Evolutionary conservation across 2,797 vertebrate species (phyloP).

Genomic region (Cossypha dichroa): DNA sequence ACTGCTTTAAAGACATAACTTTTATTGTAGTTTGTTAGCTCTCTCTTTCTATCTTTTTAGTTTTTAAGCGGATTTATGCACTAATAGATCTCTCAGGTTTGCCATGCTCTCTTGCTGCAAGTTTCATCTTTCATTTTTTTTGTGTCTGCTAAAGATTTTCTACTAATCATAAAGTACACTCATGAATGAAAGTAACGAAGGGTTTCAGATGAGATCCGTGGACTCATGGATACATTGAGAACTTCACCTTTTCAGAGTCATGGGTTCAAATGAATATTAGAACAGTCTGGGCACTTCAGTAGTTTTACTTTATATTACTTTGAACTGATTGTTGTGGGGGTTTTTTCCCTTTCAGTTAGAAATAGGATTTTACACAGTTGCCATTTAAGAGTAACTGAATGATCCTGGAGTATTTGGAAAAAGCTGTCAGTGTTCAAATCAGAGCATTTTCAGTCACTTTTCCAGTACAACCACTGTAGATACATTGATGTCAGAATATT

Average conservation of each 20-base stretch:
- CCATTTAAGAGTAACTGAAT: not conserved
- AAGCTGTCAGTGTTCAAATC: not conserved
- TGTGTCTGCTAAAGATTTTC: constrained; percentile 80
- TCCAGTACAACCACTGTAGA: not conserved
- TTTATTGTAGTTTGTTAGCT: constrained; percentile 80
- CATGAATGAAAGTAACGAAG: not conserved
- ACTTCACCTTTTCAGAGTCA: not conserved
- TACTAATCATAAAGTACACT: constrained; percentile 69
- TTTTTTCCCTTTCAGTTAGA: not conserved
- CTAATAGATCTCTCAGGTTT: constrained; percentile 82
- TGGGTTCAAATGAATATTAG: not conserved
- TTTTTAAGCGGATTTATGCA: constrained; percentile 77
- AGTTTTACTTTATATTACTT: not conserved
- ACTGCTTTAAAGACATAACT: constrained; percentile 80
- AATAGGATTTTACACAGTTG: not conserved
- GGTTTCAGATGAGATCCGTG: not conserved
- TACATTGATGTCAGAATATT: not conserved
- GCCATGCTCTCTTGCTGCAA: constrained; percentile 80
- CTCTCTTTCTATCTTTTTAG: constrained; percentile 76
- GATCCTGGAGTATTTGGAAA: not conserved
- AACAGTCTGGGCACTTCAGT: not conserved
- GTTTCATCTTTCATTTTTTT: constrained; percentile 81
- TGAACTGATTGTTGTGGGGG: not conserved
- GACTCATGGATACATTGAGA: not conserved
- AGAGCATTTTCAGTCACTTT: not conserved